Evolutionary conservation across 2,888 invertebrate species (phyloP), one percentile per base, ranked within the genome.

Genomic region (Lomographa bimaculata): DNA sequence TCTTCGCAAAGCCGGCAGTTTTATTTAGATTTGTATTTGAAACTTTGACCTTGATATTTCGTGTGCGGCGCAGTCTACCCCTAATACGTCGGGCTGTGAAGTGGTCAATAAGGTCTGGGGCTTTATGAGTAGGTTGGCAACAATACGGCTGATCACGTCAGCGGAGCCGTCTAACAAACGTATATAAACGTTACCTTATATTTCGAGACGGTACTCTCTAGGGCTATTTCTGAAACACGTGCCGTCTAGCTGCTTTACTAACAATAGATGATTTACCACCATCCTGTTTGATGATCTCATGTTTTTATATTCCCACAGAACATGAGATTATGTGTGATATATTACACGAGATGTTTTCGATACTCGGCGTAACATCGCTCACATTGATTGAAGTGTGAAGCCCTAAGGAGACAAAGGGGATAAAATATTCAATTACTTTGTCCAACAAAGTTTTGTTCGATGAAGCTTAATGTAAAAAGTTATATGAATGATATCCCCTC

Each of bases 401-500:
- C 36, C 9, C 20, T 28, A 14, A 39, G 44, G 41, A 49, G 38
- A 39, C 52, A 40, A 43, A 54, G 38, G 55, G 56, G 46, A 65
- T 67, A 54, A 61, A 59, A 69, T 66, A 69, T 71, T 62, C 60
- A 60, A 64, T 66, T 60, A 61, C 47, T 44, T 50, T 24, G 45
- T 50, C 42, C 38, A 38, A 54, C 47, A 43, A 62, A 77, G 59
- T 69, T 71, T 51, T 52, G 57, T 64, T 57, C 58, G 53, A 60
- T 67, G 64, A 64, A 62, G 69, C 64, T 63, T 71, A 70, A 79
- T 78, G 71, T 74, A 70, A 73, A 80, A 82, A 81, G 68, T 83
- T 80, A 52, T 33, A 50, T 52, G 54, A 68, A 70, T 69, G 61
- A 50, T 54, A 68, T 76, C 60, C 62, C 59, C 67, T 73, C 68